Base-by-base conservation (phyloP, 2,113 vertebrate genomes). In the Acrocephalus kingi region DNA sequence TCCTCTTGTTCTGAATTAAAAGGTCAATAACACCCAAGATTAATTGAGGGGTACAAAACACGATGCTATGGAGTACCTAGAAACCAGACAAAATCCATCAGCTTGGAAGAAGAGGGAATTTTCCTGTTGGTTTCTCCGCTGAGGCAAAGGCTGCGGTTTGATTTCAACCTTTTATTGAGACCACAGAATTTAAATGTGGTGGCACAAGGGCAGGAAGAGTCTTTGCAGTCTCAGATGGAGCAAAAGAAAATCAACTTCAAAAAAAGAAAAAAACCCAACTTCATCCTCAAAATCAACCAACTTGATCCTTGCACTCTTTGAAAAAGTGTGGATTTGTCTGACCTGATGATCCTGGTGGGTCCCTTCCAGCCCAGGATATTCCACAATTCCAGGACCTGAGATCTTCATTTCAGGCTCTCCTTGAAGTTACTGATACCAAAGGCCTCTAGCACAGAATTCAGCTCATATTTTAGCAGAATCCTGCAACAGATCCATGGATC, bases 41-140 rank as follows among this genome's bases (percentile, higher is more conserved):
- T 41, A 82, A 59, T 8, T 37, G 9, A 68, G 24, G 7, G 8
- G 14, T 68, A 16, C 20, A 61, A n/a, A 55, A 16, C 0, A 0
- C 8, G 35, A 30, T 59, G 23, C 22, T 10, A 22, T 3, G 30
- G 31, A 31, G 20, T 30, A 9, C 4, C 23, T 55, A 7, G 15
- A 77, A 67, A 33, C 3, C 12, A 30, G 33, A 56, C 17, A 1
- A 62, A 95, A 90, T 56, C 10, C 31, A 27, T 28, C 13, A 31
- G 15, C 6, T 73, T 5, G 2, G 17, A 30, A 54, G 54, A 61
- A 2, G 24, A 63, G 5, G 15, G 35, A 61, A 31, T 9, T 37
- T 72, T 93, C 8, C 31, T 87, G 2, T 41, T 37, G 66, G 17
- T n/a, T n/a, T 45, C 35, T 43, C 19, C 33, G 21, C 10, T 9